Evolutionary conservation across 2,113 vertebrate genomes (phyloP).

Genomic region (Leptodactylus fuscus): DNA sequence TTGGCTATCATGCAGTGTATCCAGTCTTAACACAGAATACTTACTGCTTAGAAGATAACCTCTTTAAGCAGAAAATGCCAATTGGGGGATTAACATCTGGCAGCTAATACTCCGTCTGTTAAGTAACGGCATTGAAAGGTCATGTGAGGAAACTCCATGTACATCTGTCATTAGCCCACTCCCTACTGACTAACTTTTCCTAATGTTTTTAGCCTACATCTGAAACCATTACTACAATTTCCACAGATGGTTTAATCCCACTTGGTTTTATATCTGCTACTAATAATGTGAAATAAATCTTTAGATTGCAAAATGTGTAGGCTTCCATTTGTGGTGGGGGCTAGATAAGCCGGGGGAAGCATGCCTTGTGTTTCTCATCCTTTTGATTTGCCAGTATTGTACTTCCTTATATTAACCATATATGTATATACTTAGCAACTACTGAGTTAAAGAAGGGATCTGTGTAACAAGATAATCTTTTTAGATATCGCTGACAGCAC

Average conservation of each 20-base stretch:
- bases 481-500: too few relatives aligned
- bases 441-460: too few relatives aligned
- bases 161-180: conserved; percentile 55
- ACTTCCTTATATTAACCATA: too few relatives aligned
- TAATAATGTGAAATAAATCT: conserved; percentile 33
- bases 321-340: not conserved
- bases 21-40: conserved; percentile 44
- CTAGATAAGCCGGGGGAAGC: conserved; percentile 1
- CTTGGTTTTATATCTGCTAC: conserved; percentile 44
- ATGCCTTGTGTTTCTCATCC: not conserved
- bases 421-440: too few relatives aligned
- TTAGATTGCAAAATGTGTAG: conserved; percentile 10
- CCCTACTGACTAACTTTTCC: conserved; percentile 53
- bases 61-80: conserved; percentile 60
- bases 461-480: too few relatives aligned
- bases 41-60: conserved; percentile 59
- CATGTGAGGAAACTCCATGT: conserved; percentile 50
- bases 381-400: not conserved
- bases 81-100: conserved; percentile 59
- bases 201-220: conserved; percentile 43
- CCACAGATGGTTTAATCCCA: conserved; percentile 57
- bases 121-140: conserved; percentile 43
- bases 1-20: conserved; percentile 43
- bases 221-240: conserved; percentile 46
- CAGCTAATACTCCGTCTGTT: conserved; percentile 58